These are phyloP conservation scores for Temnothorax curvispinosus DNA, from an alignment of 1,140 invertebrate genomes.

Conservation along the genomic window DNA sequence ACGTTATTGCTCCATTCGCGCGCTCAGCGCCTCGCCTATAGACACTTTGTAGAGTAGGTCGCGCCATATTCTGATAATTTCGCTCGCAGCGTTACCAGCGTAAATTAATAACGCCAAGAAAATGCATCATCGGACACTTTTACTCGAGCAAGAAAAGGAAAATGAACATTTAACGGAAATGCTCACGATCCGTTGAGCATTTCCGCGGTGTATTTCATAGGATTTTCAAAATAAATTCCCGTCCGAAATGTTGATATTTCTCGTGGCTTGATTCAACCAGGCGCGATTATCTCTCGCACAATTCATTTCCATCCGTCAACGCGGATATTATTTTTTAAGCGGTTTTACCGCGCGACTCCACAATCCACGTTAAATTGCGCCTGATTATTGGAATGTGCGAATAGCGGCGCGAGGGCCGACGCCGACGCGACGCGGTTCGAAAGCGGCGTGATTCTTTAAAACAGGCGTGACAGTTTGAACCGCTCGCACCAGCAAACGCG, in stretches of 20 bases:
- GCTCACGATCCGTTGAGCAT: not conserved
- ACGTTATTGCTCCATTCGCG: constrained; percentile 32
- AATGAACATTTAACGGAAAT: not conserved
- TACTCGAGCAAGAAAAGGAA: not conserved
- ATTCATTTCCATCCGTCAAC: constrained; percentile 22
- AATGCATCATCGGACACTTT: not conserved
- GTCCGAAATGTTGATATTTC: not conserved
- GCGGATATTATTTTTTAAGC: constrained; percentile 26
- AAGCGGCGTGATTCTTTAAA: constrained; percentile 46
- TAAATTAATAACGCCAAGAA: not conserved
- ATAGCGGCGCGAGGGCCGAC: not conserved
- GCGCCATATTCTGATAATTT: constrained; percentile 30
- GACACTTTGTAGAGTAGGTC: constrained; percentile 34
- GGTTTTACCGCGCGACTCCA: constrained; percentile 9
- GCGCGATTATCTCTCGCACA: not conserved
- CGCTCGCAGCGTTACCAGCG: not conserved
- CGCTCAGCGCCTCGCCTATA: constrained; percentile 4
- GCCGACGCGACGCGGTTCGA: not conserved
- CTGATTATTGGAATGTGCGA: constrained; percentile 37
- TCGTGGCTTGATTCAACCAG: not conserved
- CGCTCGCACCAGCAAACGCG: not conserved
- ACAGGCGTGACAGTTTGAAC: constrained; percentile 33
- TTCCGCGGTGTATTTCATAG: not conserved
- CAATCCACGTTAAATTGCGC: constrained; percentile 30
- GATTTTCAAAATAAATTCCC: not conserved